Percentiles rank a stretch among this genome's conserved stretches.
Conservation (phyloP, 2,888 invertebrate genomes). For the Physocephala rufipes region DNA sequence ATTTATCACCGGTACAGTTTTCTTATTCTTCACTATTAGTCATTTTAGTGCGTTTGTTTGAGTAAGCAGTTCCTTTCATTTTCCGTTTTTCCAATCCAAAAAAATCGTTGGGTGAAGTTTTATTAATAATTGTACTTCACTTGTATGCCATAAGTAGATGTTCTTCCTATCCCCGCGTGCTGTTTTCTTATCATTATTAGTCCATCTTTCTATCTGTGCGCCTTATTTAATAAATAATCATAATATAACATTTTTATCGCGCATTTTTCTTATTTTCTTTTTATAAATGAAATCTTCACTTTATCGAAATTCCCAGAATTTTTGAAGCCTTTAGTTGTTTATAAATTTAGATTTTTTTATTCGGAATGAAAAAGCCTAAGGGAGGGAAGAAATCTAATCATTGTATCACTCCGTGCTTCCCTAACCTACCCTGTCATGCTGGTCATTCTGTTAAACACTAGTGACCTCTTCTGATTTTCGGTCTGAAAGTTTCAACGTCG, state of each 20-base stretch:
- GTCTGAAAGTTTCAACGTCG: not conserved
- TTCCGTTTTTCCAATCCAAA: no score
- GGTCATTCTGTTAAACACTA: not conserved
- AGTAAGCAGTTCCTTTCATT: no score
- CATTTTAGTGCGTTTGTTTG: no score
- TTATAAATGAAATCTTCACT: not conserved
- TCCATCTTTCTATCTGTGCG: not conserved
- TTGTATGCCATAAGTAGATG: no score
- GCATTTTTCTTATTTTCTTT: not conserved
- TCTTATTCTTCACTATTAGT: no score
- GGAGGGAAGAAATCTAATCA: not conserved
- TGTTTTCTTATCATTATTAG: not conserved
- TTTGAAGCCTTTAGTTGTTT: not conserved
- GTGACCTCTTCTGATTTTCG: not conserved
- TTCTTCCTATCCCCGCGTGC: not conserved
- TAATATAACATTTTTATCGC: slow-evolving; percentile 1
- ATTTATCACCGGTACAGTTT: no score
- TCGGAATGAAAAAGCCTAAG: not conserved
- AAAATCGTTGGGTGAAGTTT: no score
- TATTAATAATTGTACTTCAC: no score
- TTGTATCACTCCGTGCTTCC: not conserved
- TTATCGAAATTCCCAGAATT: not conserved
- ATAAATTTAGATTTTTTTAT: not conserved
- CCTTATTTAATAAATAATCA: not conserved
- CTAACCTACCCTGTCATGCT: not conserved